Base-by-base conservation (phyloP, 2,113 vertebrate species). In the pig (Sus scrofa) region DNA sequence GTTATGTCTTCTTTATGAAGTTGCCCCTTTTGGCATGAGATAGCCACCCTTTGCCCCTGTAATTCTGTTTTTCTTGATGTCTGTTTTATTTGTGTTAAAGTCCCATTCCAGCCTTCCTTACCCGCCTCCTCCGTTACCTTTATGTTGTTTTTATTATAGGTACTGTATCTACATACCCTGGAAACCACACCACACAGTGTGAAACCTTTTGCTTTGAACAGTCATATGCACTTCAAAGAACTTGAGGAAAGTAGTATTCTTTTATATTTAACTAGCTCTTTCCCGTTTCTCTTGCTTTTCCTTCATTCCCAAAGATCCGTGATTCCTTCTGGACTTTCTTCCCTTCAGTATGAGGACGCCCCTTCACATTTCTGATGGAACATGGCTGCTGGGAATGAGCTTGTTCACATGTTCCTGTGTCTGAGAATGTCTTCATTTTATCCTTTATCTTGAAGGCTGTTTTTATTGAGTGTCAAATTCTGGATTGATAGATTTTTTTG, bases 41-140 rank as follows among this genome's bases (percentile, higher is more conserved):
- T 81, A 63, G 20, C 19, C 24, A 79, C 58, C 32, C 68, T 92
- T 89, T 70, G n/a, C 26, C 86, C 18, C 83, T 54, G 6, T 75
- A 75, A 58, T 83, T 81, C 26, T 87, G 7, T 94, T 89, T 73
- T 96, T 92, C 39, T 92, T 71, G 6, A 82, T 16, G 3, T 85
- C 12, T 67, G 27, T 81, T 71, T 75, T 71, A 39, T 89, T 94
- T 75, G 60, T 32, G 58, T 86, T 75, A 60, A 81, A 77, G 52
- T 54, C 4, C 54, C 20, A 81, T 68, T 79, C 14, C n/a, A 50
- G 27, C 12, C 9, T 62, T 62, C 27, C 86, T 8, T 86, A 22
- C 24, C 8, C 11, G n/a, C 44, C 1, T 73, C 44, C 22, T 7
- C n/a, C 71, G 67, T 86, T 77, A 34, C 13, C 18, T 96, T 92